Percentiles rank a stretch among this genome's conserved stretches.
phyloP scores from a whole-genome alignment of 2,113 vertebrate species.

The Gnathonemus longibarbis region DNA sequence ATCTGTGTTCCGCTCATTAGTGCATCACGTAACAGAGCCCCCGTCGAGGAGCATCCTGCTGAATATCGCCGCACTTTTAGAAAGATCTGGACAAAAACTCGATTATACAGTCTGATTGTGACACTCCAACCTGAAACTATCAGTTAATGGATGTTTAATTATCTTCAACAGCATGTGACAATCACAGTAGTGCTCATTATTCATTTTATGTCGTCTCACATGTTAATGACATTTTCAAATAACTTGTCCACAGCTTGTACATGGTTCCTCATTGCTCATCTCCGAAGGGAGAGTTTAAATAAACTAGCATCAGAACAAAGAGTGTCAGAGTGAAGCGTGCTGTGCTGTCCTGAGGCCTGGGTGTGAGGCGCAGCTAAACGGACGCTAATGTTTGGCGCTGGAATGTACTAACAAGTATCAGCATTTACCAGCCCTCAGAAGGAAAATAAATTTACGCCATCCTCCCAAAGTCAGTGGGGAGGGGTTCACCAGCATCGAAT shows the following conservation, averaged over 20 bases:
- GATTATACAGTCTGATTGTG: background rate
- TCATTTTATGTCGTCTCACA: background rate
- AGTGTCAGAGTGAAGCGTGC: background rate
- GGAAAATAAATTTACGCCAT: background rate
- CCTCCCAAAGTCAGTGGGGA: background rate
- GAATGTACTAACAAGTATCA: constrained; percentile 24
- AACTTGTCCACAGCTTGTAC: background rate
- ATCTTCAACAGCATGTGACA: background rate
- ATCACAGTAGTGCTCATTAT: background rate
- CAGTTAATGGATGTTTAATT: background rate
- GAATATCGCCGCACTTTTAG: background rate
- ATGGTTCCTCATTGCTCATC: background rate
- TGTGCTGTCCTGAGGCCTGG: background rate
- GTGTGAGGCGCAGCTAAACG: background rate
- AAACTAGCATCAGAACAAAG: background rate
- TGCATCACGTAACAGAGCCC: background rate
- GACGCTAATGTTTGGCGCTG: background rate
- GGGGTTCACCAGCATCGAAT: constrained; percentile 6
- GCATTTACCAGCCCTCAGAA: constrained; percentile 20
- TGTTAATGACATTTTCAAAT: background rate
- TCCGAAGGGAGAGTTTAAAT: background rate
- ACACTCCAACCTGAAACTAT: background rate
- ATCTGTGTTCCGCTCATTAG: background rate
- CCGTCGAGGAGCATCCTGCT: background rate
- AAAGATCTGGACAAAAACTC: background rate